phyloP scores from a whole-genome alignment of 30 jellyfish, hydroid and myxozoan genomes.

The Aurelia coerulea region DNA sequence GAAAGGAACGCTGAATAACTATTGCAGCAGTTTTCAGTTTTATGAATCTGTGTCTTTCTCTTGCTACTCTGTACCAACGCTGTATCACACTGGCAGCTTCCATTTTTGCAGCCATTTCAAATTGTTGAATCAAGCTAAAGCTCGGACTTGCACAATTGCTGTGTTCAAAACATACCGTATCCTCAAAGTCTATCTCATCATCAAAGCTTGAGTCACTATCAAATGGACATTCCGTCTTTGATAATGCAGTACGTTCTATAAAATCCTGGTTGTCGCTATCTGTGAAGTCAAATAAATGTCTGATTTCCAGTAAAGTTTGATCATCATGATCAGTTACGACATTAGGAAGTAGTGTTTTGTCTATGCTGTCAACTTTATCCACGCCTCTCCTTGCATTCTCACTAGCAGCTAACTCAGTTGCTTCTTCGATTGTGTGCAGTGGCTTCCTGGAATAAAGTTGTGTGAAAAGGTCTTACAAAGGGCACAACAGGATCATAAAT shows the following conservation, averaged over 20 bases:
- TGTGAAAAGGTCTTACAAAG: background rate
- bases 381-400: background rate
- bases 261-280: background rate
- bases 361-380: background rate
- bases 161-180: background rate
- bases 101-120: slow-evolving; percentile 65
- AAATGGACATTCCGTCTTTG: too few relatives aligned
- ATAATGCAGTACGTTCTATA: too few relatives aligned
- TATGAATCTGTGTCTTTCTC: slow-evolving; percentile 39
- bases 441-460: slow-evolving; percentile 62
- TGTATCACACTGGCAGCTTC: slow-evolving; percentile 71
- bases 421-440: slow-evolving; percentile 68
- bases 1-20: slow-evolving; percentile 39
- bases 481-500: background rate
- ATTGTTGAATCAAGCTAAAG: slow-evolving; percentile 62
- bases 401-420: slow-evolving; percentile 38
- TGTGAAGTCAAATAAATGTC: slow-evolving; percentile 29
- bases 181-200: too few relatives aligned
- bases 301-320: background rate
- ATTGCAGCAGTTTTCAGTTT: slow-evolving; percentile 32
- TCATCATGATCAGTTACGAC: background rate
- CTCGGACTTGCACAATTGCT: slow-evolving; percentile 48
- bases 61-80: slow-evolving; percentile 47
- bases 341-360: background rate
- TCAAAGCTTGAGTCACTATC: too few relatives aligned